A percentile compares a stretch with the other conserved stretches of the same genome.
Evolutionary conservation across 2,888 invertebrate species (phyloP).

Genomic region (Mamestra brassicae): DNA sequence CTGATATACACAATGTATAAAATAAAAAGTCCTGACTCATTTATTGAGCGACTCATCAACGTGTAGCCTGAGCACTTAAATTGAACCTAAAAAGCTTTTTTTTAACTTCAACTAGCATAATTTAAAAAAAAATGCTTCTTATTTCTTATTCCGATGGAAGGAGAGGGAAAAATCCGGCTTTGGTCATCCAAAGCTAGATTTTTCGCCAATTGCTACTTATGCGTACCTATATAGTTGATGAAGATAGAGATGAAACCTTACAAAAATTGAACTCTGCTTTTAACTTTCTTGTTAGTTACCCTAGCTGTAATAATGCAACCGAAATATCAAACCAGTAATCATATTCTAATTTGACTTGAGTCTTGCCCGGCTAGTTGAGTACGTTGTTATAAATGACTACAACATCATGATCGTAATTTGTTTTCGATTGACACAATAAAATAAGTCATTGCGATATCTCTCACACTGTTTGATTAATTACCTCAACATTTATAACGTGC

Average conservation of each 20-base stretch:
- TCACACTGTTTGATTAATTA: constrained; percentile 43
- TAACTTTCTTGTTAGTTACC: not conserved
- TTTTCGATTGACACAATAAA: constrained; percentile 47
- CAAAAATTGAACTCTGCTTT: too few relatives aligned
- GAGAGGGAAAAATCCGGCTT: too few relatives aligned
- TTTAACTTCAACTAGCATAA: too few relatives aligned
- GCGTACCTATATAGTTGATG: too few relatives aligned
- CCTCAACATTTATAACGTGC: constrained; percentile 14
- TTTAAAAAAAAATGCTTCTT: too few relatives aligned
- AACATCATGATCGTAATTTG: constrained; percentile 44
- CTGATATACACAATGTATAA: not conserved
- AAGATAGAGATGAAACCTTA: too few relatives aligned
- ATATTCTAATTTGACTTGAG: constrained; percentile 5
- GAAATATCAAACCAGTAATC: not conserved
- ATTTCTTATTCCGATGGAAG: too few relatives aligned
- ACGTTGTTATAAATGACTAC: constrained; percentile 25
- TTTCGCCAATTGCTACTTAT: too few relatives aligned
- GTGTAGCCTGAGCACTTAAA: too few relatives aligned
- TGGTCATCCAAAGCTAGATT: too few relatives aligned
- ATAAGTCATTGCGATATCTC: constrained; percentile 44
- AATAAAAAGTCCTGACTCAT: not conserved
- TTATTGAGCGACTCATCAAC: not conserved
- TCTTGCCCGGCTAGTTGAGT: not conserved
- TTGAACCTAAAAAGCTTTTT: too few relatives aligned
- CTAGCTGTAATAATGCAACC: not conserved